Evolutionary conservation across 1,140 invertebrate species (phyloP).

Genomic region (Grapholita molesta): DNA sequence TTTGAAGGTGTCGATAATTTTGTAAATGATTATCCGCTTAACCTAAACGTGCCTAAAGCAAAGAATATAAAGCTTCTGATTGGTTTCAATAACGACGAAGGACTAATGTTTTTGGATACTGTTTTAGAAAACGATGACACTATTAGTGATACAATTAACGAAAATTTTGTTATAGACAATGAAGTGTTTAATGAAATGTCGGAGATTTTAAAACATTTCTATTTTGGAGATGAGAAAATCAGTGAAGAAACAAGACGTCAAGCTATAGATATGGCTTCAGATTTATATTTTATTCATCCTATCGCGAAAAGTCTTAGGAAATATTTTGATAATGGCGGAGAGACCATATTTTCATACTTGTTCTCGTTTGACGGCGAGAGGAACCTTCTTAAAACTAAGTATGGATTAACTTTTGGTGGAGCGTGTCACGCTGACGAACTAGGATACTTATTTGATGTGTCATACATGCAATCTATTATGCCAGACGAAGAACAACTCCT

Average conservation of each 20-base stretch:
- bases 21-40: conserved; percentile 24
- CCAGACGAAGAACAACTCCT: conserved; percentile 27
- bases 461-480: not conserved
- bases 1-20: conserved; percentile 30
- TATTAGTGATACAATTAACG: conserved; percentile 17
- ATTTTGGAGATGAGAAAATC: conserved; percentile 34
- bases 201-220: conserved; percentile 27
- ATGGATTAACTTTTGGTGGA: conserved; percentile 18
- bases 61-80: conserved; percentile 26
- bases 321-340: conserved; percentile 26
- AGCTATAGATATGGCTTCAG: conserved; percentile 28
- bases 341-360: conserved; percentile 33
- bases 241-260: conserved; percentile 15
- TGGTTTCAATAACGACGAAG: conserved; percentile 28
- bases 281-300: conserved; percentile 28
- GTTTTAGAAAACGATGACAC: not conserved
- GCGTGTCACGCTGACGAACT: conserved; percentile 37
- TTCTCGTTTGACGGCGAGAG: conserved; percentile 34
- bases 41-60: conserved; percentile 22
- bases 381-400: conserved; percentile 20
- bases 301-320: conserved; percentile 23
- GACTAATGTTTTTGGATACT: not conserved
- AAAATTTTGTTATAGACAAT: conserved; percentile 25
- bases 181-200: conserved; percentile 21
- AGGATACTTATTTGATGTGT: conserved; percentile 37